Conservation (phyloP, 1,140 invertebrate species). For the Bombus consobrinus region DNA sequence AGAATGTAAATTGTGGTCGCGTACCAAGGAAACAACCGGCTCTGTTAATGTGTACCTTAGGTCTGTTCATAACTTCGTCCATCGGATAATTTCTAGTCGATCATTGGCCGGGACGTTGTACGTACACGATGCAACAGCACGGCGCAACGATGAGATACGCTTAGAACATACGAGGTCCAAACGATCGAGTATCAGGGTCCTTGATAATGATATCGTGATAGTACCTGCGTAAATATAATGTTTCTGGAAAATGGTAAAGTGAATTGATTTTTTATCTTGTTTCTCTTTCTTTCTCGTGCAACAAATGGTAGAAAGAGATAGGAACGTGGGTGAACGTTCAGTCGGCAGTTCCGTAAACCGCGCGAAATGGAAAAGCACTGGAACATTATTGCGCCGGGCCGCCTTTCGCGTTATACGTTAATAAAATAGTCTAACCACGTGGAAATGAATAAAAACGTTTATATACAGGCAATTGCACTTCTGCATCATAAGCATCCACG, state of each 20-base stretch:
- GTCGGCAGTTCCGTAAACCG: no score
- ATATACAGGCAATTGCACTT: neutral
- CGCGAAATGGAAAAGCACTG: neutral
- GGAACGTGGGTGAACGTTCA: neutral
- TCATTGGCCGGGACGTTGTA: neutral
- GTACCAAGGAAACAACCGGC: constrained; percentile 31
- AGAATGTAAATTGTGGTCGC: constrained; percentile 70
- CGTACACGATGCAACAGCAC: no score
- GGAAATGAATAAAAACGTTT: constrained; percentile 23
- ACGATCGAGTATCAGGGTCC: neutral
- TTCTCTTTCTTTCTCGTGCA: no score
- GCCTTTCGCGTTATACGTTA: neutral
- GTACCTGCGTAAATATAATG: neutral
- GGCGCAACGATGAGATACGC: neutral
- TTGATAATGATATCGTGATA: neutral
- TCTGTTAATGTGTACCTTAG: constrained; percentile 3
- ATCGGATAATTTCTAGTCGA: neutral
- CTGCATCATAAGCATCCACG: neutral
- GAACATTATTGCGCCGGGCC: neutral
- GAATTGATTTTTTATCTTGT: neutral
- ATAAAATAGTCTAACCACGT: constrained; percentile 13
- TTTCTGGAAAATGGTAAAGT: neutral
- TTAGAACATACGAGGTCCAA: neutral
- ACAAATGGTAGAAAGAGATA: no score
- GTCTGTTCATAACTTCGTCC: constrained; percentile 7